Base-by-base conservation (phyloP, 2,113 vertebrate genomes). In the Notarius quadriscutis region DNA sequence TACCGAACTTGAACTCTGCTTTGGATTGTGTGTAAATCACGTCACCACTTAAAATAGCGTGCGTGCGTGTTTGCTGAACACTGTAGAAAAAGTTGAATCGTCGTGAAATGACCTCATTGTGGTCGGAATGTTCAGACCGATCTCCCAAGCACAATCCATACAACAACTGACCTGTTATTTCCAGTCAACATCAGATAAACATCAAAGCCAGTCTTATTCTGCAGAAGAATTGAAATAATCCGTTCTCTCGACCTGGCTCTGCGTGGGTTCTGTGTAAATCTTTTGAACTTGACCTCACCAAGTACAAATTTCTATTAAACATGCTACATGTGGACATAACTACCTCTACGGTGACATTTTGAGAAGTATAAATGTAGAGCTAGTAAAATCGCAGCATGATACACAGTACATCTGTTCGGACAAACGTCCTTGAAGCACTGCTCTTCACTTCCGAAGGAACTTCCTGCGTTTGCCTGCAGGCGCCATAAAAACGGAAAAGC, bases 141-240 rank as follows among this genome's bases (percentile, higher is more conserved):
- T 79, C 53, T 83, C 51, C 69, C 50, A 88, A 87, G 89, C 87
- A 90, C 87, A 90, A 90, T 82, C 63, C 12, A 74, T 69, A 30
- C 84, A 93, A 94, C 93, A 95, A 93, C 94, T 93, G 92, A 94
- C 89, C 93, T 94, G 92, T 94, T 93, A 89, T 83, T 74, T 84
- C 85, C 83, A 50, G 62, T 85, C 87, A 62, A 15, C 58, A 84
- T 69, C 60, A 57, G 72, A 71, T 41, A 50, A 67, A 71, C 60
- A 57, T 25, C 58, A 51, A 82, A 65, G 83, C 67, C 79, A 67
- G 58, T 85, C 85, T 84, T 71, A 78, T 55, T 81, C 86, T 89
- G 84, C 50, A 57, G 78, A 87, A 69, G 7, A 25, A 15, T 15
- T 67, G 41, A 27, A 89, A 34, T 77, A 83, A 78, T 84, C 30